phyloP scores from a whole-genome alignment of 2,797 vertebrate species.

The Lepus townsendii region DNA sequence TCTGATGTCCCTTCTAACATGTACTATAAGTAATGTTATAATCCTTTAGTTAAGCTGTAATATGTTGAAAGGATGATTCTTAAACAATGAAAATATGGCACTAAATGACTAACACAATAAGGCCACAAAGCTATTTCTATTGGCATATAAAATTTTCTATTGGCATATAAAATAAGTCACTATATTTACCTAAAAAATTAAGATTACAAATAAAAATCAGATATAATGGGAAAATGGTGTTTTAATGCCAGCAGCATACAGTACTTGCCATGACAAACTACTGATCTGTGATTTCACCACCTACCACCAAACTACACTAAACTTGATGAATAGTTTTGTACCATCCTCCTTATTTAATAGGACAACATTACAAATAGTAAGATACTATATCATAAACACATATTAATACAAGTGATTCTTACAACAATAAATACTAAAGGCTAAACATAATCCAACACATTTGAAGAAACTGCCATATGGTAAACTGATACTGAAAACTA shows the following conservation, averaged over 20 bases:
- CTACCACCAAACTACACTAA: conserved; percentile 15
- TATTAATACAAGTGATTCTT: conserved; percentile 37
- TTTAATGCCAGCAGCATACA: neutral
- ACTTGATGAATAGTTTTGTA: conserved; percentile 1
- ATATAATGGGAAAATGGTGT: neutral
- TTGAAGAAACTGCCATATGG: neutral
- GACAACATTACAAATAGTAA: conserved; percentile 3
- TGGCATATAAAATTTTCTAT: neutral
- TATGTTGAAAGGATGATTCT: neutral
- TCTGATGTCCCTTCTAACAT: conserved; percentile 7
- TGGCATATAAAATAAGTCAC: neutral
- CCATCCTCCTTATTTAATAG: conserved; percentile 34
- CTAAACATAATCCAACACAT: neutral
- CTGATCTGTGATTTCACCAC: conserved; percentile 22
- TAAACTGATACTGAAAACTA: neutral
- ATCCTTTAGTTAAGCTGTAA: conserved; percentile 13
- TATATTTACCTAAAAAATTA: neutral
- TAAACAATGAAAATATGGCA: conserved; percentile 35
- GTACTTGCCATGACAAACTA: conserved; percentile 26
- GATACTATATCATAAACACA: neutral
- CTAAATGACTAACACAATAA: neutral
- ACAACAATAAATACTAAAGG: neutral
- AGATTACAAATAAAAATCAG: conserved; percentile 23
- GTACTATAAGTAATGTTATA: neutral
- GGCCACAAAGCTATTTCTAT: neutral